Base-by-base conservation (phyloP, 2,888 invertebrate genomes). In the Dynastes grantii region DNA sequence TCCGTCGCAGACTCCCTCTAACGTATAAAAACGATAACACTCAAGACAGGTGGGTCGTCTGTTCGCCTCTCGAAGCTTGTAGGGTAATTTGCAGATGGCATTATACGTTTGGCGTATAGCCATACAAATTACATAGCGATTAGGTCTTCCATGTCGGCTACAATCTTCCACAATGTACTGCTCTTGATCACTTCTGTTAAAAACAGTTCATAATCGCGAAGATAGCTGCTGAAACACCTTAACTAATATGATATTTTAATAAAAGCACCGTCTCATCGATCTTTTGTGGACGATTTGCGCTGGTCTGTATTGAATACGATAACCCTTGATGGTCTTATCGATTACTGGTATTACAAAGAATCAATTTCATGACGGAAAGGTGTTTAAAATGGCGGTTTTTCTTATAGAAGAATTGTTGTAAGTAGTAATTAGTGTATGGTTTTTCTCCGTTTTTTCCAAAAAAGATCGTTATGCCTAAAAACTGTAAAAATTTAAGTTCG, bases 11-110 rank as follows among this genome's bases (percentile, higher is more conserved):
- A 61, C 22, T 51, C 76, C 49, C 64, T 73, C 45, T n/a, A 67
- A 67, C 78, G 53, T 76, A 73, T 75, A 73, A 68, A 64, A 78
- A 68, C 64, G 64, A 76, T 76, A 58, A 53, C 75, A 65, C n/a
- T 51, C 55, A 65, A 55, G 76, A 76, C 73, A 79, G 76, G 76
- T 79, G 76, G 16, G 68, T 61, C 76, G 51, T 71, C 64, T 61
- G 11, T 51, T 55, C 53, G 53, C 16, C 53, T 45, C 22, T 27
- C 37, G 29, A 16, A 16, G 29, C 45, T 63, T 37, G 6, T 76
- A 32, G 29, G 9, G 45, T 61, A 61, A 61, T 61, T 61, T 61
- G 61, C 22, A 61, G 68, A 49, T 51, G 51, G 13, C 65, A 55
- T 55, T 16, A 51, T 16, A 55, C 2, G 16, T 32, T 32, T 32